Base-by-base conservation (phyloP, 2,113 vertebrate genomes). In the Murina feae region DNA sequence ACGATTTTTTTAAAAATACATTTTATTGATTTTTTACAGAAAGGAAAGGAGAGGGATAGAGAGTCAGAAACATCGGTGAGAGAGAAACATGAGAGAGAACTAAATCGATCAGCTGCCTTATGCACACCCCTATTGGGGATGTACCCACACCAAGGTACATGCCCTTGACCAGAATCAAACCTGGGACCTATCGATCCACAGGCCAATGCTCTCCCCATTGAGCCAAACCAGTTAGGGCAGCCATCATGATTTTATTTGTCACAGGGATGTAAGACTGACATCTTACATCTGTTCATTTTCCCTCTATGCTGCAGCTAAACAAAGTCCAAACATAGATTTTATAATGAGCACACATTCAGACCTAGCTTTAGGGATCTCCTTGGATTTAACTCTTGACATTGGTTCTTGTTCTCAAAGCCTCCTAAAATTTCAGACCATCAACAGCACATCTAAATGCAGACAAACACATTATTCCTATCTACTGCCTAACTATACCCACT, bases 351-450 rank as follows among this genome's bases (percentile, higher is more conserved):
- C 1, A 25, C 60, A 21, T 92, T 90, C 91, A 91, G 92, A 96
- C 89, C 76, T 95, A 13, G 68, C 42, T 95, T 11, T 47, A 39
- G 66, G 2, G 16, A 71, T 89, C 90, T 72, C 71, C 82, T 97
- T 93, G 72, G 72, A 37, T 89, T 90, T 76, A 74, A 80, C 95
- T 96, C 75, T 39, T 93, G 60, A 95, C 25, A 3, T 65, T 95
- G 5, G 81, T 95, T 51, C 85, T 96, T 86, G 69, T 9, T 76
- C 72, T 90, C 58, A 51, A 44, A n/a, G 76, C 11, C 42, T 21
- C 79, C 35, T 95, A 85, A 75, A 93, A 96, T 97, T 92, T 95
- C 66, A 97, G 58, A 95, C 28, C 69, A 75, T 16, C 68, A 47
- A 5, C 96, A 65, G 69, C 60, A 82, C 49, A 83, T 76, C 75